phyloP scores from a whole-genome alignment of 1,140 invertebrate genomes.

The Drosophila sturtevanti region DNA sequence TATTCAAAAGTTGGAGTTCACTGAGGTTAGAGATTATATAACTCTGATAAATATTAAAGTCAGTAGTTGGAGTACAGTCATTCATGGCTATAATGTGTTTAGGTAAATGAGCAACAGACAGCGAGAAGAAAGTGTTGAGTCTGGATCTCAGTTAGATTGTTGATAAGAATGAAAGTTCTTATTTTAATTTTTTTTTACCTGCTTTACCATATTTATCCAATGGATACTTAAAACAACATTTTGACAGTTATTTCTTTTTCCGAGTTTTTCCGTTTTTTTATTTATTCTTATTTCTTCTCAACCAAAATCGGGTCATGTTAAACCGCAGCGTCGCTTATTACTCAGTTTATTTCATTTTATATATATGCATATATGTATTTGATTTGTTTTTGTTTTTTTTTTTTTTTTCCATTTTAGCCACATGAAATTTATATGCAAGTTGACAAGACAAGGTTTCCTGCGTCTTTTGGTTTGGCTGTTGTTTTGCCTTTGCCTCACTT shows the following conservation, averaged over 20 bases:
- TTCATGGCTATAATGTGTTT: slow-evolving; percentile 12
- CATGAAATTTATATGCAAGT: slow-evolving; percentile 57
- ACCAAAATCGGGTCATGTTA: slow-evolving; percentile 46
- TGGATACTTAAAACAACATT: slow-evolving; percentile 18
- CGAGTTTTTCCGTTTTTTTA: slow-evolving; percentile 12
- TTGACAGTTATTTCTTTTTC: slow-evolving; percentile 23
- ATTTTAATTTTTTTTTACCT: neutral
- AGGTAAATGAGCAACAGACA: neutral
- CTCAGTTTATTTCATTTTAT: slow-evolving; percentile 2
- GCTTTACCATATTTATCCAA: neutral
- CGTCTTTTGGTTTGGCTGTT: slow-evolving; percentile 17
- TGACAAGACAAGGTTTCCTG: slow-evolving; percentile 50
- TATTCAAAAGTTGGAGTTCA: slow-evolving; percentile 37
- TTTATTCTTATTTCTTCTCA: slow-evolving; percentile 12
- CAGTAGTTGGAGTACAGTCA: slow-evolving; percentile 23
- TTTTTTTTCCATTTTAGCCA: slow-evolving; percentile 37
- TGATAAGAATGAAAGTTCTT: slow-evolving; percentile 51
- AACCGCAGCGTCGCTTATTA: slow-evolving; percentile 50
- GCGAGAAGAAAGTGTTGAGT: slow-evolving; percentile 29
- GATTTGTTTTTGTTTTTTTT: slow-evolving; percentile 20
- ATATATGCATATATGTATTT: neutral
- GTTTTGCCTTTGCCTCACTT: slow-evolving; percentile 21
- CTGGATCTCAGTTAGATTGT: slow-evolving; percentile 16
- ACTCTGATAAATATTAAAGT: slow-evolving; percentile 44
- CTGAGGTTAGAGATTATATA: slow-evolving; percentile 49